A percentile compares a stretch with the other conserved stretches of the same genome.
Evolutionary conservation across 2,113 vertebrate genomes (phyloP).

Genomic region (Chamaetylas fuelleborni): DNA sequence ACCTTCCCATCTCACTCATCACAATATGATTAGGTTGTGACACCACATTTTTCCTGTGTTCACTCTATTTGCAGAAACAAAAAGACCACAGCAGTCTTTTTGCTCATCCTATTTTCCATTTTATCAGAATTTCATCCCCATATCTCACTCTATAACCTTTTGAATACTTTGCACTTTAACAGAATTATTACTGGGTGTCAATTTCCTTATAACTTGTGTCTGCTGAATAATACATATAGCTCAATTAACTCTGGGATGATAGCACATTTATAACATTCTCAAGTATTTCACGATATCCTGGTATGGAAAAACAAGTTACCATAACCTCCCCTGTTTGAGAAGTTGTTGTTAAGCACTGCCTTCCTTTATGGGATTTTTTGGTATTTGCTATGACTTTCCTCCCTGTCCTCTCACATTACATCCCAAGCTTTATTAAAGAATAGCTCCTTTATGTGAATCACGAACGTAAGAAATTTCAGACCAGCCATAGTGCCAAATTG

Average conservation of each 20-base stretch:
- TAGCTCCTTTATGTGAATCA: neutral
- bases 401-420: neutral
- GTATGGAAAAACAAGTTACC: neutral
- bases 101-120: neutral
- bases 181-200: conserved; percentile 14
- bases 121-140: neutral
- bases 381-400: neutral
- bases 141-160: neutral
- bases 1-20: neutral
- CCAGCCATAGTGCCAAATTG: neutral
- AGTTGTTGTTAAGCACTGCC: neutral
- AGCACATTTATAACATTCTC: neutral
- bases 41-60: neutral
- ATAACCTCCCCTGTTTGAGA: neutral
- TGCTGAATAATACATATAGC: conserved; percentile 4
- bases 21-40: neutral
- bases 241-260: conserved; percentile 18
- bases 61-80: neutral
- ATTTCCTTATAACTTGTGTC: conserved; percentile 17
- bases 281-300: conserved; percentile 2
- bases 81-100: neutral
- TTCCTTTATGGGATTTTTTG: neutral
- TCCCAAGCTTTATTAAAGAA: neutral
- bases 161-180: neutral
- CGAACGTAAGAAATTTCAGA: neutral